Percentiles rank a stretch among this genome's conserved stretches.
Conservation (phyloP, 2,888 invertebrate species). For the Athripsodes cinereus region DNA sequence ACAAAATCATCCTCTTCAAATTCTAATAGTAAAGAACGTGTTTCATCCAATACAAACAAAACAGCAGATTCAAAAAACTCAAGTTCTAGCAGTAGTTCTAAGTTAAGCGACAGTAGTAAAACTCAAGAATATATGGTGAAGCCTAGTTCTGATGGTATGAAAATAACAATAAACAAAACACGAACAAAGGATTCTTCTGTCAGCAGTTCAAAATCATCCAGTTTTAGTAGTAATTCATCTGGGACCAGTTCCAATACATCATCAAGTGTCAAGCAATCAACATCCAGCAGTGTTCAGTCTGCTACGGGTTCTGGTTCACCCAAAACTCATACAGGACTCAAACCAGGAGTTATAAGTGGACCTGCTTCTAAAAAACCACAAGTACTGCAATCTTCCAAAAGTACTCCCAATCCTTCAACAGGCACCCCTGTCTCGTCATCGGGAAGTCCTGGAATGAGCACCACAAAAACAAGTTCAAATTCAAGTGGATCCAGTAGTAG, state of each 20-base stretch:
- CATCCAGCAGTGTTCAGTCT: constrained; percentile 42
- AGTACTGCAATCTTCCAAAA: constrained; percentile 51
- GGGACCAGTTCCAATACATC: constrained; percentile 36
- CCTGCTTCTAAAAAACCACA: constrained; percentile 80
- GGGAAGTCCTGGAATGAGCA: constrained; percentile 24
- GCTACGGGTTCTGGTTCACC: constrained; percentile 60
- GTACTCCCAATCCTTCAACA: constrained; percentile 37
- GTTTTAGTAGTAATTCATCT: constrained; percentile 17
- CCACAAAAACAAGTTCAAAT: constrained; percentile 32
- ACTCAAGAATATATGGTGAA: constrained; percentile 87
- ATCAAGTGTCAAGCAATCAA: constrained; percentile 45
- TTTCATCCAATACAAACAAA: constrained; percentile 34
- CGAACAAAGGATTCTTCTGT: constrained; percentile 61
- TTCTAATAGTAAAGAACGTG: constrained; percentile 30
- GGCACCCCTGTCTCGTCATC: constrained; percentile 31
- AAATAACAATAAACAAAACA: constrained; percentile 87
- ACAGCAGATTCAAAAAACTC: constrained; percentile 48
- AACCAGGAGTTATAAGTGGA: constrained; percentile 81
- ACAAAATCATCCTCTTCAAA: constrained; percentile 46
- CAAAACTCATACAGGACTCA: constrained; percentile 75
- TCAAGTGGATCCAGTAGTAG: constrained; percentile 34
- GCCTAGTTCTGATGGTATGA: constrained; percentile 82
- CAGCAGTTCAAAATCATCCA: constrained; percentile 25
- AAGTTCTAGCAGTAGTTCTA: constrained; percentile 38
- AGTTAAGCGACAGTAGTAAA: constrained; percentile 48